A percentile compares a stretch with the other conserved stretches of the same genome.
phyloP scores from a whole-genome alignment of 2,888 invertebrate species.

The Kuschelorhynchus macadamiae region DNA sequence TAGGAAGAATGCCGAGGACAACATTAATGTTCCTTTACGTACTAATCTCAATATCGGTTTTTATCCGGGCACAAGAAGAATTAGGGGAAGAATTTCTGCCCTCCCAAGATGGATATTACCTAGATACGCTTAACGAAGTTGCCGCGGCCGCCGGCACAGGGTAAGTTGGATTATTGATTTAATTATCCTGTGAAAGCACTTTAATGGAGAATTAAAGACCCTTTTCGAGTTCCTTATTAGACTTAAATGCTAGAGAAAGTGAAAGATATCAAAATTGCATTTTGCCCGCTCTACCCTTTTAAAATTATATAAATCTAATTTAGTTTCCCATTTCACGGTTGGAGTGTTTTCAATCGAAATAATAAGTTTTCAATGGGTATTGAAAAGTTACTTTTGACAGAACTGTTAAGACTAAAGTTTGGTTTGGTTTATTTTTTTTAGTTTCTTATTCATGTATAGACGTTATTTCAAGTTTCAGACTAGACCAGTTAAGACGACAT shows the following conservation, averaged over 20 bases:
- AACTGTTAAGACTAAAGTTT: no score
- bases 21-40: slow-evolving; percentile 15
- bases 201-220: slow-evolving; percentile 38
- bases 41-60: slow-evolving; percentile 34
- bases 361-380: no score
- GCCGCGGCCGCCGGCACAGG: slow-evolving; percentile 55
- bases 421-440: no score
- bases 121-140: slow-evolving; percentile 58
- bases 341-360: no score
- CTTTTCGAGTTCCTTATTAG: slow-evolving; percentile 16
- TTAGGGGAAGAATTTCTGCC: slow-evolving; percentile 37
- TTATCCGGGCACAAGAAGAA: slow-evolving; percentile 37
- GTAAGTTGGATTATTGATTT: slow-evolving; percentile 54
- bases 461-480: no score
- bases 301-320: slow-evolving; percentile 1
- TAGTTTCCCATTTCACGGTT: background rate
- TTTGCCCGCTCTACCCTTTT: slow-evolving; percentile 1
- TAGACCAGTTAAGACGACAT: no score
- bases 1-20: slow-evolving; percentile 27
- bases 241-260: background rate
- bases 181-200: slow-evolving; percentile 33
- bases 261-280: slow-evolving; percentile 11
- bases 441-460: no score
- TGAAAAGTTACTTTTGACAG: no score
- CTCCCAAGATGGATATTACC: slow-evolving; percentile 58